Base-by-base conservation (phyloP, 2,797 vertebrate genomes). In the Gobio occitaniae region DNA sequence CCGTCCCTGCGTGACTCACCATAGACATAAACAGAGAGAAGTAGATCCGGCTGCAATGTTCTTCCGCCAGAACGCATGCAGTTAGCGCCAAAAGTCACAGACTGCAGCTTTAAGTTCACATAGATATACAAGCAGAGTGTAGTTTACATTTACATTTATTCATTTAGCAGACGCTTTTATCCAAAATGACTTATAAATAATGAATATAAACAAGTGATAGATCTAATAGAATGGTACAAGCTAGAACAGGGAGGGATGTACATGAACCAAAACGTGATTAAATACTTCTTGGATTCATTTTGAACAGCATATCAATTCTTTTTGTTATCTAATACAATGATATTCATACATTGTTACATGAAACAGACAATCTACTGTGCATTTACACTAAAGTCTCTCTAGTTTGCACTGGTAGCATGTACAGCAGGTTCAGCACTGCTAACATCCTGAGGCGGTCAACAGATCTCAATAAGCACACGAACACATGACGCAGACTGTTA, bases 401-500 rank as follows among this genome's bases (percentile, higher is more conserved):
- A 16, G 41, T 78, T 61, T 61, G 38, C 54, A 17, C 41, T 44
- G 12, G 17, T 13, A 38, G 17, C 48, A 12, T 38, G 17, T 21
- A 21, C 17, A 36, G 48, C 3, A n/a, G 29, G 50, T 56, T 76
- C 11, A 56, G 21, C 38, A 78, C 4, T 25, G 38, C 56, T 25
- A 61, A 44, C 75, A 78, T 25, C 38, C 75, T 10, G 75, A 77
- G 74, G 52, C 54, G 61, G 52, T 61, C 44, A 17, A 29, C n/a
- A 25, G 56, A 47, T 47, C 56, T 61, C 38, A 11, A 5, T 63
- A 61, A 61, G 61, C 52, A 61, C 38, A 29, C 0, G 0, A 78
- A 59, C 9, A 29, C 38, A 17, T 3, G 38, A 78, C 12, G 2
- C 54, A 61, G n/a, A 61, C n/a, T 78, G 3, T 25, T 29, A 17